These are phyloP conservation scores for Drosophila gunungcola DNA, from an alignment of 1,140 invertebrate genomes.

Conservation along the genomic window DNA sequence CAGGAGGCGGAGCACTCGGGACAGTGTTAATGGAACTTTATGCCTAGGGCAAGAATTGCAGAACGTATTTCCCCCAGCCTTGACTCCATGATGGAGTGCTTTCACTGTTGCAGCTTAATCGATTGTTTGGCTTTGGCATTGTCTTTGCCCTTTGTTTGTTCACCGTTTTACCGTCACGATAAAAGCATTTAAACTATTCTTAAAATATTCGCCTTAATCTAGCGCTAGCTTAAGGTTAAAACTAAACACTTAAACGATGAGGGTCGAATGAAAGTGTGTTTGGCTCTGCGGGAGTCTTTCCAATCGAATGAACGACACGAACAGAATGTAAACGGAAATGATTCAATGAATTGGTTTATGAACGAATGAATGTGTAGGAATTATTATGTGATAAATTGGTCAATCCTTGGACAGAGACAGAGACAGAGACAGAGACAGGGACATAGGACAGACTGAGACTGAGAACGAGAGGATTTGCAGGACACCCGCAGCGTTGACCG, in stretches of 20 bases:
- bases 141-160: slow-evolving; percentile 31
- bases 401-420: slow-evolving; percentile 1
- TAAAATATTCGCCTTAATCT: slow-evolving; percentile 38
- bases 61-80: slow-evolving; percentile 1
- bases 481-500: slow-evolving; percentile 40
- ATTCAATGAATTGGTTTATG: slow-evolving; percentile 39
- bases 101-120: slow-evolving; percentile 52
- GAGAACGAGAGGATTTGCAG: neutral
- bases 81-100: slow-evolving; percentile 60
- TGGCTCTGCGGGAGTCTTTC: slow-evolving; percentile 37
- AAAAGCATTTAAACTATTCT: slow-evolving; percentile 49
- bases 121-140: slow-evolving; percentile 62
- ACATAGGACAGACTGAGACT: slow-evolving; percentile 1
- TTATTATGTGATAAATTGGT: slow-evolving; percentile 11
- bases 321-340: slow-evolving; percentile 30
- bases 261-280: slow-evolving; percentile 7
- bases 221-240: slow-evolving; percentile 35
- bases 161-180: slow-evolving; percentile 20
- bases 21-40: slow-evolving; percentile 73
- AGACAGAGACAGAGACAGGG: neutral
- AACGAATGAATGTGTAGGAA: slow-evolving; percentile 29
- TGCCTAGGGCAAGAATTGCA: slow-evolving; percentile 54
- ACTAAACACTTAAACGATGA: slow-evolving; percentile 24
- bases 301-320: slow-evolving; percentile 42
- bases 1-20: slow-evolving; percentile 14